A percentile compares a stretch with the other conserved stretches of the same genome.
These are phyloP conservation scores for Agonopterix subpropinquella DNA, from an alignment of 2,888 invertebrate species.

Conservation along the genomic window DNA sequence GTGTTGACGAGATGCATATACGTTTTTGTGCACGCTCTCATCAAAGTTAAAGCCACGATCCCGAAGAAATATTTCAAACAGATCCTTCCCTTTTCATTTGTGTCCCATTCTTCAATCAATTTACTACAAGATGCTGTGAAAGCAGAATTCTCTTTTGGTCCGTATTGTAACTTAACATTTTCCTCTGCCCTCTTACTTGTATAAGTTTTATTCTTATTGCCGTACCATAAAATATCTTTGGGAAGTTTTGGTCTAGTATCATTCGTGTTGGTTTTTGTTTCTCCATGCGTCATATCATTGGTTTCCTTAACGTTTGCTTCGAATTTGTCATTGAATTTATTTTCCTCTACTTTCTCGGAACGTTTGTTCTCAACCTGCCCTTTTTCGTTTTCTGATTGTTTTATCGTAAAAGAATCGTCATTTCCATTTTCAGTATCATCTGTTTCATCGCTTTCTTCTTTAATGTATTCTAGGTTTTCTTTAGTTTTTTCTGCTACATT, in stretches of 20 bases:
- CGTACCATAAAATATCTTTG: not conserved
- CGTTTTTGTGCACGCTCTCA: constrained; percentile 16
- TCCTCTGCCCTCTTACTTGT: not conserved
- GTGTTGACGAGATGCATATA: constrained; percentile 14
- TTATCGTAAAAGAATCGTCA: no score
- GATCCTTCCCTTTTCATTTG: constrained; percentile 6
- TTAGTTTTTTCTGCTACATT: not conserved
- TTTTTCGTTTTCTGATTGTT: not conserved
- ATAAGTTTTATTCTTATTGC: not conserved
- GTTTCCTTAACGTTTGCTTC: not conserved
- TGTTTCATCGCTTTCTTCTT: no score
- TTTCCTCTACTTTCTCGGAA: not conserved
- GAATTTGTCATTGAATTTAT: not conserved
- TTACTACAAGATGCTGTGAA: constrained; percentile 16
- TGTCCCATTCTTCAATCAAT: constrained; percentile 15
- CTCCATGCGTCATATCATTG: not conserved
- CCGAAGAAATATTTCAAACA: constrained; percentile 18
- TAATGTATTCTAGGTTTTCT: not conserved
- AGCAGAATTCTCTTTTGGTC: constrained; percentile 15
- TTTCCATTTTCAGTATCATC: no score
- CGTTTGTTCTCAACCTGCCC: not conserved
- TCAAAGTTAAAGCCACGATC: constrained; percentile 13
- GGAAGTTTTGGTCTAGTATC: not conserved
- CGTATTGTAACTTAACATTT: constrained; percentile 3
- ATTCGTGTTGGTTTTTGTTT: not conserved